Percentiles rank a stretch among this genome's conserved stretches.
phyloP scores from a whole-genome alignment of 2,888 invertebrate species.

The Torymus aiolomorphi region DNA sequence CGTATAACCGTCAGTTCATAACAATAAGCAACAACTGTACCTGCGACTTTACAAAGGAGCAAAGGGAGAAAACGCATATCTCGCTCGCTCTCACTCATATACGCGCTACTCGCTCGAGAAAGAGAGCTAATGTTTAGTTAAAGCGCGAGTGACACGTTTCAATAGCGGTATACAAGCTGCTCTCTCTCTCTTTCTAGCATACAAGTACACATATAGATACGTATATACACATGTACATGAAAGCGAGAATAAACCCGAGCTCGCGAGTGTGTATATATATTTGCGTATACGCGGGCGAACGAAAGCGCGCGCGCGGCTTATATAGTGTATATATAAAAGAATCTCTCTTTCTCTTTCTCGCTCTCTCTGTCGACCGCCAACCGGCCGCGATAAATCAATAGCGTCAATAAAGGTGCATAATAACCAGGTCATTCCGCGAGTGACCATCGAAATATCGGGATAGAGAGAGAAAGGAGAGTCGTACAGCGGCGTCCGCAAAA shows the following conservation, averaged over 20 bases:
- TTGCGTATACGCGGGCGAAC: no score
- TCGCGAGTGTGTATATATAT: no score
- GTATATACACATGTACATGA: background rate
- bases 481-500: constrained; percentile 21
- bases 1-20: no score
- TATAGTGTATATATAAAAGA: constrained; percentile 10
- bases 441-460: constrained; percentile 50
- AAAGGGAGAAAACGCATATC: background rate
- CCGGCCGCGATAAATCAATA: constrained; percentile 45
- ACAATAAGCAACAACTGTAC: background rate
- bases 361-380: no score
- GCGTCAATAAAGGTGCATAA: constrained; percentile 50
- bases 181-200: no score
- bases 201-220: no score
- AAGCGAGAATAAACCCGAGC: background rate
- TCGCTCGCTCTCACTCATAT: no score
- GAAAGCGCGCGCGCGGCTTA: no score
- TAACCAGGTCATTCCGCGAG: constrained; percentile 41
- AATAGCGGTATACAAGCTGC: constrained; percentile 19
- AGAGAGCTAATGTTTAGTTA: constrained; percentile 12
- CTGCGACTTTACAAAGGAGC: background rate
- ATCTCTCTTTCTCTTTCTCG: background rate
- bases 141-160: constrained; percentile 38
- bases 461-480: background rate
- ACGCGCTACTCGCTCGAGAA: no score